phyloP scores from a whole-genome alignment of 1,140 invertebrate species.

The Pseudomyrmex pallidus region DNA sequence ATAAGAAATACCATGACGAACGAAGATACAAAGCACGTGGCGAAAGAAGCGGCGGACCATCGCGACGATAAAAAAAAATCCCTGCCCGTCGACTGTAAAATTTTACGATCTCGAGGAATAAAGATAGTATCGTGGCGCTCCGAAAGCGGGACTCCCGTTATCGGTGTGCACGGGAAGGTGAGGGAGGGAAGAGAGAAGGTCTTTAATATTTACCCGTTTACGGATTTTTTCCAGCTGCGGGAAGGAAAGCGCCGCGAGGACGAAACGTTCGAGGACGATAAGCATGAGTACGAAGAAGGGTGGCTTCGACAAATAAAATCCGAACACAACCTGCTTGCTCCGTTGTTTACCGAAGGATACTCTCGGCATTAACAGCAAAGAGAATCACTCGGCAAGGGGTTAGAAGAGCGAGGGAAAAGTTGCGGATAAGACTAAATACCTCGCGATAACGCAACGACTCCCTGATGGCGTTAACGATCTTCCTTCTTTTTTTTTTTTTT shows the following conservation, averaged over 20 bases:
- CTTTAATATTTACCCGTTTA: conserved; percentile 83
- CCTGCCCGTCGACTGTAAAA: conserved; percentile 81
- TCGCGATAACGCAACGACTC: conserved; percentile 74
- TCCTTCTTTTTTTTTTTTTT: conserved; percentile 45
- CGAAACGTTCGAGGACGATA: conserved; percentile 77
- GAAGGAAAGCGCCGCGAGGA: conserved; percentile 56
- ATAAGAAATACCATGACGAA: not conserved
- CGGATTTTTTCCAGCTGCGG: conserved; percentile 75
- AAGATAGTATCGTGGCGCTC: conserved; percentile 79
- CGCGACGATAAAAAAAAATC: conserved; percentile 71
- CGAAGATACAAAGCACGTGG: conserved; percentile 2
- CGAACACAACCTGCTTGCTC: conserved; percentile 82
- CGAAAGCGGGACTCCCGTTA: conserved; percentile 77
- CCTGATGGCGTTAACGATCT: conserved; percentile 69
- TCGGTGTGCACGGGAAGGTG: conserved; percentile 69
- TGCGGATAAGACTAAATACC: conserved; percentile 65
- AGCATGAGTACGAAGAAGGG: conserved; percentile 73
- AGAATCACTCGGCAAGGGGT: conserved; percentile 31
- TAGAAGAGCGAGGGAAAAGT: conserved; percentile 16
- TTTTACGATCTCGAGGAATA: conserved; percentile 81
- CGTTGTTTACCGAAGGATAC: conserved; percentile 83
- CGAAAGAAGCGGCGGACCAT: conserved; percentile 62
- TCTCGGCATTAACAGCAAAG: conserved; percentile 71
- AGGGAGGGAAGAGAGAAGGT: conserved; percentile 47
- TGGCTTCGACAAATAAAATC: conserved; percentile 83